Evolutionary conservation across 2,888 invertebrate genomes (phyloP), one percentile per base, ranked within the genome.

Genomic region (Drosophila antonietae): DNA sequence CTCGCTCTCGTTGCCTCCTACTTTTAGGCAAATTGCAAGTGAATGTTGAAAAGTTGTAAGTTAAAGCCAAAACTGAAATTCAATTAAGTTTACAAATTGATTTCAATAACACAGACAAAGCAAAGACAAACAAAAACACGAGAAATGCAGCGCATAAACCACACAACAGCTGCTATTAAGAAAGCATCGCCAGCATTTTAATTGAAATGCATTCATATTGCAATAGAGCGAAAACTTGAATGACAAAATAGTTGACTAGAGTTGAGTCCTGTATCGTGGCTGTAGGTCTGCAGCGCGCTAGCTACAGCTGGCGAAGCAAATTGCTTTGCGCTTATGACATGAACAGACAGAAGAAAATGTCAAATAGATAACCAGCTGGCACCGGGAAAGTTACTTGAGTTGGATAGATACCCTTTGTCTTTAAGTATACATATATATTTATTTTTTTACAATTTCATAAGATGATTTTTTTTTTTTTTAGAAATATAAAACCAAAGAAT

Each of bases 201-300:
- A 87, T 83, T 83, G 85, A 83, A 83, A 83, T 87, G 87, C 82
- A 87, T 83, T 83, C 87, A 87, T 78, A 83, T 87, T 83, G 81
- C 81, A 78, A 83, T 78, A 63, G 68, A 67, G 71, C 56, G 56
- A 58, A 67, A 55, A 52, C 47, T 63, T 58, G 46, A 52, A 70
- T 56, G 56, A 39, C 28, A 37, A 46, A 63, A 43, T 59, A 31
- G 41, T 37, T 14, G 43, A 60, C 2, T 37, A n/a, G 57, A 44
- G 28, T 35, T 8, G n/a, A 37, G 39, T 53, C 53, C 53, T 53
- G 53, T n/a, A 23, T 15, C 37, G 10, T 23, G 20, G n/a, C 53
- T 53, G 23, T 23, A 9, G 37, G 39, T 37, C 23, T 23, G 41
- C 0, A 14, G 47, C 7, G 18, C 23, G 31, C 14, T 47, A 61